Evolutionary conservation across 1,140 invertebrate species (phyloP).

Genomic region (Sarcophaga peregrina): DNA sequence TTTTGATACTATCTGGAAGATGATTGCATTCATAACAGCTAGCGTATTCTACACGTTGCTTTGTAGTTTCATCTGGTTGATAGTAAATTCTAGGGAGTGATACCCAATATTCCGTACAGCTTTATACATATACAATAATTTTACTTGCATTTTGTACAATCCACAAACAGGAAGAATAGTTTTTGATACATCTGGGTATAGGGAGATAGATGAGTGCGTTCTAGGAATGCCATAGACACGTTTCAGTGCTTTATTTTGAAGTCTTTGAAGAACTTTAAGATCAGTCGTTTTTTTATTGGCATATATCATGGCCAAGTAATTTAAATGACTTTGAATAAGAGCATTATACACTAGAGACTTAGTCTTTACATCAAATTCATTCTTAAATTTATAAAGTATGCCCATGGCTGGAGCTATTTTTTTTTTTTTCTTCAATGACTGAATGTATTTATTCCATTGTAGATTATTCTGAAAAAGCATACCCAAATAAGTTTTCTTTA

Average conservation of each 20-base stretch:
- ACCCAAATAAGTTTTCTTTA: neutral
- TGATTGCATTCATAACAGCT: neutral
- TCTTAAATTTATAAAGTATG: no score
- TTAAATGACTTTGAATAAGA: conserved; percentile 1
- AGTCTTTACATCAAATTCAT: no score
- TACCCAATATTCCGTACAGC: conserved; percentile 17
- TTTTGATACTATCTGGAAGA: neutral
- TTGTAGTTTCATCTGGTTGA: conserved; percentile 15
- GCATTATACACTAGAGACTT: neutral
- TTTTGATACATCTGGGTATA: neutral
- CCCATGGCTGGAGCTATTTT: neutral
- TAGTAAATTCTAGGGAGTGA: neutral
- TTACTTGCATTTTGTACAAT: conserved; percentile 17
- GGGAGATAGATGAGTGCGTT: neutral
- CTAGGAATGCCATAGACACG: neutral
- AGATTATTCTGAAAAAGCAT: neutral
- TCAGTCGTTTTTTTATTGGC: no score
- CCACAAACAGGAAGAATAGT: neutral
- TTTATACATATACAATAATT: no score
- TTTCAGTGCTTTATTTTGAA: no score
- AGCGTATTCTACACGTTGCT: neutral
- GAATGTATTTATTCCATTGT: neutral
- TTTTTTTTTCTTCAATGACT: neutral
- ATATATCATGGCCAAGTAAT: neutral
- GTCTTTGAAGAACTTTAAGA: no score